Evolutionary conservation across 30 jellyfish, hydroid and myxozoan species (phyloP), one percentile per base, ranked within the genome.

Genomic region (Aurelia sp.): DNA sequence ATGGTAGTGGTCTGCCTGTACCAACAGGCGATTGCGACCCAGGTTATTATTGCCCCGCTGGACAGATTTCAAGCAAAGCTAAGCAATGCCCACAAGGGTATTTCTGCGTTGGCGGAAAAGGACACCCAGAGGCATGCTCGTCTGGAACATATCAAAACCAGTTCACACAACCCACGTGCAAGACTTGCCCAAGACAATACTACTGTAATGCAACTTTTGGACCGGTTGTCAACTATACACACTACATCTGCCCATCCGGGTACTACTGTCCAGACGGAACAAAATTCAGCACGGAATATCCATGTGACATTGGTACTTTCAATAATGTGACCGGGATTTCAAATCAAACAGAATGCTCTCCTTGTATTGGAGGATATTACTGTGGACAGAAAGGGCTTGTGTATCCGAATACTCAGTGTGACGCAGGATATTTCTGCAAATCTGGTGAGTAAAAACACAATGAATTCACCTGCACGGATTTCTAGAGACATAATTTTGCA

Each of bases 21-120:
- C 98, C 99, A 2, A 63, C 90, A 23, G 99, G 99, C 17, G 86
- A 81, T 90, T 95, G 99, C 81, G 69, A 60, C 60, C 90, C 97
- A 13, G 99, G 99, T n/a, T 90, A 85, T 73, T 95, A 89, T 74
- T 95, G 99, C 82, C 97, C 99, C 3, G 79, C 84, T 6, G 99
- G 99, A 37, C 92, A 80, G 76, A 59, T 70, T 3, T 89, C 99
- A 22, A 67, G 72, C 3, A 95, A 76, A 37, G 99, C 95, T 12
- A 58, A 52, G 48, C 52, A 77, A 3, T 95, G 99, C 66, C 97
- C 91, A 9, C 57, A 31, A 30, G 99, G 98, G 27, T 66, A 90
- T 72, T 89, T 60, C 90, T 95, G 99, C 71, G 92, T 76, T n/a
- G 97, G 98, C 17, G 98, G 98, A 12, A 86, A 89, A 64, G 98